Evolutionary conservation across 2,888 invertebrate genomes (phyloP).

Genomic region (Julus scandinavius): DNA sequence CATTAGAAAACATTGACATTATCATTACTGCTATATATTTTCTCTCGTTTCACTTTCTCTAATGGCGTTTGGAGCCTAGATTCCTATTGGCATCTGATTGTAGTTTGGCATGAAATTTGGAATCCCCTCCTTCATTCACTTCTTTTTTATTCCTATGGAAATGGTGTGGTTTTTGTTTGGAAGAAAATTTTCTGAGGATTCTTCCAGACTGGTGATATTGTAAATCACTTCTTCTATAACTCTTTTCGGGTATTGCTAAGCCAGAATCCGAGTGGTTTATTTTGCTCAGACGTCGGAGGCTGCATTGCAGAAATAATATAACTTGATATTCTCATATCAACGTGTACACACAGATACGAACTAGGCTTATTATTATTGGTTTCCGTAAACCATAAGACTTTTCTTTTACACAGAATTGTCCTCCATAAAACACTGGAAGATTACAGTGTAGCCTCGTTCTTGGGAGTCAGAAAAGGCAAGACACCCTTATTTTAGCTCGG

Average conservation of each 20-base stretch:
- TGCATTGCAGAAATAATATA: background rate
- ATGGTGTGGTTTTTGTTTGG: background rate
- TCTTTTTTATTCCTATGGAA: background rate
- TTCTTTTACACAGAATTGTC: background rate
- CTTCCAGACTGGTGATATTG: background rate
- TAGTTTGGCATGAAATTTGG: background rate
- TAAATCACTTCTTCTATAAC: conserved; percentile 16
- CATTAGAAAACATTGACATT: background rate
- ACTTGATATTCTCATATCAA: background rate
- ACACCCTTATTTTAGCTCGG: background rate
- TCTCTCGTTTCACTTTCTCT: background rate
- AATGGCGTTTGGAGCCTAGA: background rate
- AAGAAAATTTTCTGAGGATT: background rate
- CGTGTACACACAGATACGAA: background rate
- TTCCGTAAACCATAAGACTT: background rate
- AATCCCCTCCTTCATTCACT: background rate
- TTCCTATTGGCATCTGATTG: background rate
- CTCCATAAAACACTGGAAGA: background rate
- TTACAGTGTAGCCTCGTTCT: background rate
- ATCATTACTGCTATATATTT: background rate
- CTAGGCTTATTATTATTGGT: conserved; percentile 21
- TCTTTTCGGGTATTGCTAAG: background rate
- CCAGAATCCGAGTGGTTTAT: conserved; percentile 7
- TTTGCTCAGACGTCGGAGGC: background rate
- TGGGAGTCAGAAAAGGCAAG: background rate